Base-by-base conservation (phyloP, 2,888 invertebrate genomes). In the Prosapia bicincta region DNA sequence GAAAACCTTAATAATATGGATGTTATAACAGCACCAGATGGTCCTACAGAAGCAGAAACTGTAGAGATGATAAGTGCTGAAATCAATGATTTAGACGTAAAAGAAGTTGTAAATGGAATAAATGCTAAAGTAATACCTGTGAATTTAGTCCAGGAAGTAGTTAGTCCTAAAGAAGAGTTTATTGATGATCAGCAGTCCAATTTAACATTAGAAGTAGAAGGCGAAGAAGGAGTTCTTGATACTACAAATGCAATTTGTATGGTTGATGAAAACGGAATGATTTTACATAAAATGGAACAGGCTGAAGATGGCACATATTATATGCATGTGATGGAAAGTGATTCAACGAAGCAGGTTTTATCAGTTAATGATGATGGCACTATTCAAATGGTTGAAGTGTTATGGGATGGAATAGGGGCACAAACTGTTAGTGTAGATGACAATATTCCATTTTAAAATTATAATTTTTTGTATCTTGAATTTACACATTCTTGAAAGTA, bases 341-440 rank as follows among this genome's bases (percentile, higher is more conserved):
- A 80, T 54, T 43, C 79, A 13, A 75, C 80, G 0, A 84, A 83
- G 75, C 84, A 83, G 69, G 81, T 84, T 78, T 76, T 84, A 20
- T 83, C 84, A 2, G 80, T 85, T 26, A 81, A 82, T n/a, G 84
- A 84, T 38, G 85, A 84, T 78, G 85, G 85, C 24, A 83, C 81
- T 78, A 81, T 84, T 43, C 83, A 84, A 81, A 83, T 85, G 83
- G 81, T 84, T 3, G 83, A 84, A 76, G 82, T 84, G 24, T 76
- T 80, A 54, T 80, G 80, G 80, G 79, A 80, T 32, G 80, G 79
- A 73, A 79, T 79, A 70, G 79, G 78, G 26, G 74, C 76, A 5
- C 76, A 77, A 15, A 78, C 78, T 67, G 79, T 77, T 23, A 71
- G 75, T 38, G 79, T 76, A 70, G 75, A 77, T 23, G 76, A 77